phyloP scores from a whole-genome alignment of 1,140 invertebrate genomes.

The Drosophila nigrodunni region DNA sequence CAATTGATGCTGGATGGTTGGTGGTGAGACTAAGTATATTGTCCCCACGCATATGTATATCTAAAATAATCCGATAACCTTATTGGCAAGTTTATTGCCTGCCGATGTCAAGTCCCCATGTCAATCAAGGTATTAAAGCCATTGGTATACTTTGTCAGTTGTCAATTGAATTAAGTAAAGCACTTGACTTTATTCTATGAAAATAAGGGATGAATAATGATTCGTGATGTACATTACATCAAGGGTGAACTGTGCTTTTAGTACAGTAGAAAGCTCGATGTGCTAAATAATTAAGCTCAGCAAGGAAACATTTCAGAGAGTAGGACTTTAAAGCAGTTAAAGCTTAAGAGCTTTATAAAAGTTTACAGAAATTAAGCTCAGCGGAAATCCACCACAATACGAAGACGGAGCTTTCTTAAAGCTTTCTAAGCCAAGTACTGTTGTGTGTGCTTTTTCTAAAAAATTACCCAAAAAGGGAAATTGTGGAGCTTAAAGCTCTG shows the following conservation, averaged over 20 bases:
- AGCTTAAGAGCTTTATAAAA: not conserved
- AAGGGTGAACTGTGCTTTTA: not conserved
- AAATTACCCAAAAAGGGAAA: not conserved
- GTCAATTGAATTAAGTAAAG: constrained; percentile 2
- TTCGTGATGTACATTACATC: not conserved
- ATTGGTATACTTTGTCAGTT: not conserved
- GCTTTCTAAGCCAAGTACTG: not conserved
- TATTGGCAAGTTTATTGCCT: constrained; percentile 61
- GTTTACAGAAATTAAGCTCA: not conserved
- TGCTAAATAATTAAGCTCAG: not conserved
- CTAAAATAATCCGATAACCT: constrained; percentile 63
- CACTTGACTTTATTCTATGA: not conserved
- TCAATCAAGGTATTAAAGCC: constrained; percentile 59
- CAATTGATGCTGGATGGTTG: constrained; percentile 45
- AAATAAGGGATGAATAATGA: not conserved
- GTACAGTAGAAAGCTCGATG: not conserved
- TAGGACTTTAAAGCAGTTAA: not conserved
- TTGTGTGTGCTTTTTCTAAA: not conserved
- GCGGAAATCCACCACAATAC: not conserved
- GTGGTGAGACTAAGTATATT: not conserved
- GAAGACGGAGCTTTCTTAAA: not conserved
- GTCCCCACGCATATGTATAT: constrained; percentile 15
- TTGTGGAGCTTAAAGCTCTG: not conserved
- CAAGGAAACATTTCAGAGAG: not conserved
- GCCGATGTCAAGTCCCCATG: constrained; percentile 44